Evolutionary conservation across 2,113 vertebrate species (phyloP), one percentile per base, ranked within the genome.

Genomic region (Nothoprocta pentlandii): DNA sequence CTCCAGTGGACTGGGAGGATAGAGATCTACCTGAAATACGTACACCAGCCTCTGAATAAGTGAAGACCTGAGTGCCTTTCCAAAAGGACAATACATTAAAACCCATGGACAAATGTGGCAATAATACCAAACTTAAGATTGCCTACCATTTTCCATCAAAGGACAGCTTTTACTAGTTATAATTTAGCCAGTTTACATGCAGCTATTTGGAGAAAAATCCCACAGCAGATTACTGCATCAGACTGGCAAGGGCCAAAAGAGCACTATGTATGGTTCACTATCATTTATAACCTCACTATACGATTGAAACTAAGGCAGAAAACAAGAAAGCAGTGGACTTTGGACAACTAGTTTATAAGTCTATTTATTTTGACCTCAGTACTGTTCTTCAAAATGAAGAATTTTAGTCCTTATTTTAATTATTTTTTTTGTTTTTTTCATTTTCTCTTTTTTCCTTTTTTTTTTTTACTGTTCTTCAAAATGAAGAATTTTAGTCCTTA

Each of bases 261-360:
- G 17, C 46, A 23, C n/a, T 26, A 21, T 0, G 1, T 17, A 30
- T 1, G 1, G 10, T 26, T 81, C 53, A 13, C 3, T 64, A 10
- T 32, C 53, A 4, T 17, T 42, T 19, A 9, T 70, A 56, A 89
- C 78, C n/a, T 16, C 47, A 46, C 46, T 51, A 42, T 78, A 46
- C 28, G 10, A 39, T 28, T 58, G 64, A 71, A 89, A 67, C 12
- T 26, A 51, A 66, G 80, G 17, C 21, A 84, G 17, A 26, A 70
- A 36, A 10, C 42, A 75, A 28, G 34, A 30, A 49, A 90, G 10
- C 11, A 47, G 32, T 39, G 36, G 19, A 26, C 2, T 77, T 69
- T 44, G 16, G 34, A 47, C 9, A 10, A 16, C 21, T 42, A 71
- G 4, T 62, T 80, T 66, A 66, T 22, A 77, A 89, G 4, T 80